A percentile compares a stretch with the other conserved stretches of the same genome.
These are phyloP conservation scores for Steromphala cineraria DNA, from an alignment of 2,888 invertebrate genomes.

Conservation along the genomic window DNA sequence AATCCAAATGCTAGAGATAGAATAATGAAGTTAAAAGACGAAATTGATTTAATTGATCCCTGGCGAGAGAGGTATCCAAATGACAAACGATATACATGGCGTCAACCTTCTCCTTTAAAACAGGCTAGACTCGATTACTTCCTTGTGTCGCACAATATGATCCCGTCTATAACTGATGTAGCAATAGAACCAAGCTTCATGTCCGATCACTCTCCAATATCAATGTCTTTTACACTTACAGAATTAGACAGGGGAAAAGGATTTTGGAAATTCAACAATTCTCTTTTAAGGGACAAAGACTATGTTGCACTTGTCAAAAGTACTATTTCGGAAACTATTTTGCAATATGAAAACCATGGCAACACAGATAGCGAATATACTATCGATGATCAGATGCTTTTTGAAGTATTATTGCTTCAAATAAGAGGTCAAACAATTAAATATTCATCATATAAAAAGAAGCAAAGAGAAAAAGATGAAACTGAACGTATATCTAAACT, in stretches of 20 bases:
- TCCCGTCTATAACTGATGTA: neutral
- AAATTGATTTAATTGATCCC: conserved; percentile 16
- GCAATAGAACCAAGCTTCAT: conserved; percentile 14
- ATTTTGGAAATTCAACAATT: conserved; percentile 27
- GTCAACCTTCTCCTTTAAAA: conserved; percentile 16
- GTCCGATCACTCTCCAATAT: conserved; percentile 15
- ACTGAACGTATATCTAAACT: too few species aligned
- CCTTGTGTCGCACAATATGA: conserved; percentile 1
- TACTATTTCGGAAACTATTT: too few species aligned
- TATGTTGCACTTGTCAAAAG: neutral
- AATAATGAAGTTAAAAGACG: conserved; percentile 1
- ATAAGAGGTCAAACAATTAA: too few species aligned
- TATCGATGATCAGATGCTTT: too few species aligned
- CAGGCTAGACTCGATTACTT: conserved; percentile 22
- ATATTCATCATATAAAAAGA: too few species aligned
- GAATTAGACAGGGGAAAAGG: conserved; percentile 13
- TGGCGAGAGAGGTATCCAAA: neutral
- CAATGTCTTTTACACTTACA: conserved; percentile 1
- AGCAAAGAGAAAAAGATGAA: too few species aligned
- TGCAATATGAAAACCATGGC: too few species aligned
- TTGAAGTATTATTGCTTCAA: too few species aligned
- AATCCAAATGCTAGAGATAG: conserved; percentile 22
- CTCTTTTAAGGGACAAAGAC: neutral
- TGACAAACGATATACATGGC: conserved; percentile 15
- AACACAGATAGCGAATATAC: too few species aligned